Conservation (phyloP, 2,888 invertebrate genomes). For the Anoplius nigerrimus region DNA sequence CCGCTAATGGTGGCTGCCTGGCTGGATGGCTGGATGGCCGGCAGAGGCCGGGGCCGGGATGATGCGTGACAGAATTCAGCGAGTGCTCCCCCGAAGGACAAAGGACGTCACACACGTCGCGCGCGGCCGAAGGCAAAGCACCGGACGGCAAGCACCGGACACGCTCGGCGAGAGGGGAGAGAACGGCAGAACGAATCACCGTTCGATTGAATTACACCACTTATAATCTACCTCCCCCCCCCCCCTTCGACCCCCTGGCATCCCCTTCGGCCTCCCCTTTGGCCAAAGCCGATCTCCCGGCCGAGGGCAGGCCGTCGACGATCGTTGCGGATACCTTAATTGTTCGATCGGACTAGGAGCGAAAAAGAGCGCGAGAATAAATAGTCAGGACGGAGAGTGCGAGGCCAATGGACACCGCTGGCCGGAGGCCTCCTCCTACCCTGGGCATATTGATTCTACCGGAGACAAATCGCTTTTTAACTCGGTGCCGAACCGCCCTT, state of each 20-base stretch:
- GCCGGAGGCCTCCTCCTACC: too few relatives aligned
- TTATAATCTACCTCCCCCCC: slow-evolving; percentile 44
- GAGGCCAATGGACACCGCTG: too few relatives aligned
- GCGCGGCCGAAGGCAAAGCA: slow-evolving; percentile 42
- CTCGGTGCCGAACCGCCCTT: too few relatives aligned
- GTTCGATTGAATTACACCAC: slow-evolving; percentile 69
- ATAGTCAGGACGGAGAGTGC: slow-evolving; percentile 8
- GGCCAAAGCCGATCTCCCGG: background rate
- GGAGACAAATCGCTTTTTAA: too few relatives aligned
- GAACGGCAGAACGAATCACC: slow-evolving; percentile 60
- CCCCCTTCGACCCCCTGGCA: too few relatives aligned
- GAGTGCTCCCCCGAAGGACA: slow-evolving; percentile 66
- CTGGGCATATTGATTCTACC: too few relatives aligned
- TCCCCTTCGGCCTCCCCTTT: slow-evolving; percentile 43
- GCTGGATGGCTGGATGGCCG: too few relatives aligned
- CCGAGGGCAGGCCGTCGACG: too few relatives aligned
- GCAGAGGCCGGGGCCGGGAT: too few relatives aligned
- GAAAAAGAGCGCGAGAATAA: slow-evolving; percentile 12
- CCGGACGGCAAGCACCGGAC: slow-evolving; percentile 45
- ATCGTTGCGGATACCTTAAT: too few relatives aligned
- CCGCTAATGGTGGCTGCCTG: slow-evolving; percentile 12
- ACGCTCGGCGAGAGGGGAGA: slow-evolving; percentile 35
- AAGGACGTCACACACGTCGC: slow-evolving; percentile 62
- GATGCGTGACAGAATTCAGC: slow-evolving; percentile 65
- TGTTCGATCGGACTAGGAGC: slow-evolving; percentile 11